Evolutionary conservation across 2,797 vertebrate species (phyloP).

Genomic region (Triplophysa yarkandensis): DNA sequence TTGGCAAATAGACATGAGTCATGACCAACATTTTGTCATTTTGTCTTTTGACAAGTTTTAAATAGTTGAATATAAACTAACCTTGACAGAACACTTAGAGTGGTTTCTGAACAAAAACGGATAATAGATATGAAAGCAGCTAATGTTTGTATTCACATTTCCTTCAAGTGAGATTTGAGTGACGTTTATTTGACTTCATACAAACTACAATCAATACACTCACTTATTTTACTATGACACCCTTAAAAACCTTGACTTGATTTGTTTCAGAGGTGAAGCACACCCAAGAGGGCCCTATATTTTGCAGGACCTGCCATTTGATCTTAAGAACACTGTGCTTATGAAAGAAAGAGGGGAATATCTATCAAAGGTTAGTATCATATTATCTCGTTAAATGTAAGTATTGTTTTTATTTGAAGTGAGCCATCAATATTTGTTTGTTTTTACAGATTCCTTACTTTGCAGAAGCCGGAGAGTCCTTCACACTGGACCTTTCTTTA

Average conservation of each 20-base stretch:
- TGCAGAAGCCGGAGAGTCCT: constrained; percentile 23
- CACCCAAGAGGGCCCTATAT: constrained; percentile 46
- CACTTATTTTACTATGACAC: neutral
- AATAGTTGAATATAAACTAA: too few species aligned
- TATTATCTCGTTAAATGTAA: neutral
- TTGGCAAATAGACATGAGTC: neutral
- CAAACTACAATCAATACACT: too few species aligned
- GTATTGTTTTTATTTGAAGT: too few species aligned
- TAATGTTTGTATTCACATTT: too few species aligned
- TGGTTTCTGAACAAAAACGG: too few species aligned
- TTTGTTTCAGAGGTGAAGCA: constrained; percentile 44
- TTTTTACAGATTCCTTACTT: constrained; percentile 47
- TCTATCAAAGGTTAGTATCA: constrained; percentile 46
- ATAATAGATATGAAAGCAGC: too few species aligned
- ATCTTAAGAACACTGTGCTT: constrained; percentile 45
- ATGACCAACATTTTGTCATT: neutral
- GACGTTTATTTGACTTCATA: too few species aligned
- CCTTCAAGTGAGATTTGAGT: too few species aligned
- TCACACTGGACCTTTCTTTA: constrained; percentile 43
- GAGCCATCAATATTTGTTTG: neutral
- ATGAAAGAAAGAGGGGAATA: constrained; percentile 50
- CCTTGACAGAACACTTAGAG: too few species aligned
- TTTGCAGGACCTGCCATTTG: constrained; percentile 48
- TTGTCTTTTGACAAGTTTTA: too few species aligned
- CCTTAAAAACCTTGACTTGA: neutral